Evolutionary conservation across 1,140 invertebrate species (phyloP), one percentile per base, ranked within the genome.

Genomic region (Atta cephalotes): DNA sequence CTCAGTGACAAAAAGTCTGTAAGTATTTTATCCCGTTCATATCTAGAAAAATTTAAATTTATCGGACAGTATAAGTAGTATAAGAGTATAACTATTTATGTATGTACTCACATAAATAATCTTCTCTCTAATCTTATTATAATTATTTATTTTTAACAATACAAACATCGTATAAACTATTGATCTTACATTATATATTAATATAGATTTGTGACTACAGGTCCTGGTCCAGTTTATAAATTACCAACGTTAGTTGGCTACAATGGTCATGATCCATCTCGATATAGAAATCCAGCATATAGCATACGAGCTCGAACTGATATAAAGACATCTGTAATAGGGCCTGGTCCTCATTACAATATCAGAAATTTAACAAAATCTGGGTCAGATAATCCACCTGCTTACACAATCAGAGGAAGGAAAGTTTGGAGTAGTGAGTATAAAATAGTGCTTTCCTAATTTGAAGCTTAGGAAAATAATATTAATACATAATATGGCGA

Each of bases 171-270:
- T 63, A 60, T 10, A 21, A 62, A 71, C 72, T 28, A 6, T 77
- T 65, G 1, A 62, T 28, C 18, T 68, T 39, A 56, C 7, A 56
- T 56, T 45, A 0, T 53, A 5, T 62, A 4, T 65, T 76, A 31
- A 76, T 62, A 18, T 62, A 21, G 53, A 65, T 66, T 87, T 81
- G 45, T 78, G 39, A 89, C 28, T 66, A 60, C 53, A 95, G 95
- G 95, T 62, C 95, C 95, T 76, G 95, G 95, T 5, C 95, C 95
- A 51, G 91, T 89, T 14, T 95, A 95, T 68, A 89, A 86, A 76
- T 81, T 95, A 25, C 93, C 92, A 65, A 79, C 92, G 9, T 85
- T 94, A 56, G 92, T 94, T 56, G 95, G 95, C 12, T 95, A 94
- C 28, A 68, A 92, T 5, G 87, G 89, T 16, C 95, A 95, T 86